A percentile compares a stretch with the other conserved stretches of the same genome.
phyloP scores from a whole-genome alignment of 2,888 invertebrate species.

The Athetis lepigone region DNA sequence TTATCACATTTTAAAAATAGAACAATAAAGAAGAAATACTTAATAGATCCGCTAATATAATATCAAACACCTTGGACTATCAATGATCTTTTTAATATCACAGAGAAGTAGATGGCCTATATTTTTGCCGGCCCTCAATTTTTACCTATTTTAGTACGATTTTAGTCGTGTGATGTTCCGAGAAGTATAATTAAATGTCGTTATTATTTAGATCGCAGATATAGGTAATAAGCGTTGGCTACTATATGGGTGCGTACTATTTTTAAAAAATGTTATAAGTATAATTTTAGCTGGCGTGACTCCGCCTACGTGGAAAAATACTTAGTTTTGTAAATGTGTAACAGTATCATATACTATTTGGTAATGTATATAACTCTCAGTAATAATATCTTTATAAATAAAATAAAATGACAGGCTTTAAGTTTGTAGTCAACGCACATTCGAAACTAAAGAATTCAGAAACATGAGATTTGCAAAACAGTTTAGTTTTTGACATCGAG shows the following conservation, averaged over 20 bases:
- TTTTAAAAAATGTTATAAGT: conserved; percentile 6
- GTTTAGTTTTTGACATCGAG: too few relatives aligned
- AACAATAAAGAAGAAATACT: conserved; percentile 26
- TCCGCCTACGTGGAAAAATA: not conserved
- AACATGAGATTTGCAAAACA: too few relatives aligned
- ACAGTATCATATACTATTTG: too few relatives aligned
- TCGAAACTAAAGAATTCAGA: too few relatives aligned
- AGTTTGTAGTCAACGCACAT: too few relatives aligned
- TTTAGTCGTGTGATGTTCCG: conserved; percentile 33
- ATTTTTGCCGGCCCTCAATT: conserved; percentile 24
- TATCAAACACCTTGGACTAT: conserved; percentile 39
- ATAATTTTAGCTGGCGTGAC: not conserved
- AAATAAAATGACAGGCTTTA: too few relatives aligned
- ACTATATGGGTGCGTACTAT: not conserved
- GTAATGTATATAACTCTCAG: too few relatives aligned
- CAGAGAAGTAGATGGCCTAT: conserved; percentile 13
- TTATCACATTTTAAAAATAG: conserved; percentile 29
- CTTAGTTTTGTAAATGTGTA: conserved; percentile 1
- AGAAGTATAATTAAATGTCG: conserved; percentile 45
- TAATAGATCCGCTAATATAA: conserved; percentile 34
- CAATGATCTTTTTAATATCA: conserved; percentile 48
- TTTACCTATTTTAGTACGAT: conserved; percentile 12
- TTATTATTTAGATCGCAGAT: conserved; percentile 33
- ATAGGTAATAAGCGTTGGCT: not conserved
- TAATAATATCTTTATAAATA: too few relatives aligned